Conservation (phyloP, 2,888 invertebrate genomes). For the Metopia argyrocephala region DNA sequence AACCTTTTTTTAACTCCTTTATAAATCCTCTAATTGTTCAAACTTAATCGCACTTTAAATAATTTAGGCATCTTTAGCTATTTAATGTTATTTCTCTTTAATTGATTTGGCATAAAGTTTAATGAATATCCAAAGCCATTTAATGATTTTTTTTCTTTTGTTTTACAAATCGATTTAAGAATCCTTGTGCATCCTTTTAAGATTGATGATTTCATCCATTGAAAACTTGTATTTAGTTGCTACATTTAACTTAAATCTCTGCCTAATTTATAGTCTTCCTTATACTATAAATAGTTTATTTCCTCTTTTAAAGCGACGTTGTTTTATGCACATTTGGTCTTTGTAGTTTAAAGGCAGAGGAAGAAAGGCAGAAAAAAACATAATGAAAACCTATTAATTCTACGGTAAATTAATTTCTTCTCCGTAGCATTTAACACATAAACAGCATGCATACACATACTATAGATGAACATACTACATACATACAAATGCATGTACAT, state of each 20-base stretch:
- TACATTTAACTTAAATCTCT: conserved; percentile 13
- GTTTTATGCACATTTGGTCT: conserved; percentile 48
- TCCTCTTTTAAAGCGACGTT: conserved; percentile 37
- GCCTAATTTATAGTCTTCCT: conserved; percentile 47
- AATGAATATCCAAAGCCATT: not conserved
- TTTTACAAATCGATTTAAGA: not conserved
- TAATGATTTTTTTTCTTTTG: not conserved
- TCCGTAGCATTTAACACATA: not conserved
- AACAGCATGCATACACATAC: not conserved
- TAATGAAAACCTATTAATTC: conserved; percentile 24
- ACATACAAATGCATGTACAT: too few relatives aligned
- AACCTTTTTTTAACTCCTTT: not conserved
- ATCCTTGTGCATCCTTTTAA: conserved; percentile 18
- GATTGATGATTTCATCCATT: conserved; percentile 53
- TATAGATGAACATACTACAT: too few relatives aligned
- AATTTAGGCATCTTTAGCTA: not conserved
- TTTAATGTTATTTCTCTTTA: not conserved
- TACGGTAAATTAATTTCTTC: conserved; percentile 42
- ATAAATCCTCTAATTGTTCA: not conserved
- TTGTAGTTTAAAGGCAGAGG: conserved; percentile 39
- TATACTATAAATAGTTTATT: conserved; percentile 46
- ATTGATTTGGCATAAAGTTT: conserved; percentile 36
- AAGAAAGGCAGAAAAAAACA: not conserved
- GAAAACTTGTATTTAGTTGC: conserved; percentile 38
- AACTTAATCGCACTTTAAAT: not conserved